Evolutionary conservation across 2,113 vertebrate genomes (phyloP).

Genomic region (Urocynchramus pylzowi): DNA sequence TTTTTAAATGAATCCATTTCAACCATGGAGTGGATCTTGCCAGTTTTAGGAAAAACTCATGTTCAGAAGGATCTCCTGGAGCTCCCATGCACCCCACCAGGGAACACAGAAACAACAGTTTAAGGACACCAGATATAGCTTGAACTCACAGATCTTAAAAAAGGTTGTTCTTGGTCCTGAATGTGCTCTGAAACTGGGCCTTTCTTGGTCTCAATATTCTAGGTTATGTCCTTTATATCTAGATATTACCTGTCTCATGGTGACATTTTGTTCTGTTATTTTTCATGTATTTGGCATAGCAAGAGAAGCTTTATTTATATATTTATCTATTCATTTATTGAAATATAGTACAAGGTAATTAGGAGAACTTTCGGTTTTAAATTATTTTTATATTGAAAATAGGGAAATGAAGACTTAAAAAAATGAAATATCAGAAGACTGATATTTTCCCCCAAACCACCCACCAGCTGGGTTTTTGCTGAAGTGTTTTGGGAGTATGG

Average conservation of each 20-base stretch:
- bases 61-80: not conserved
- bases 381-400: not conserved
- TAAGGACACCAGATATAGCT: not conserved
- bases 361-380: not conserved
- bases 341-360: not conserved
- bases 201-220: not conserved
- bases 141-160: not conserved
- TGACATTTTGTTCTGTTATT: not conserved
- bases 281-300: not conserved
- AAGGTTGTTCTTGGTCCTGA: not conserved
- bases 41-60: not conserved
- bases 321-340: not conserved
- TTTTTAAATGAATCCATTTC: not conserved
- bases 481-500: not conserved
- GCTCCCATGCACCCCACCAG: rapidly evolving
- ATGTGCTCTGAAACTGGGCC: not conserved
- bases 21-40: rapidly evolving
- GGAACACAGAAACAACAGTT: not conserved
- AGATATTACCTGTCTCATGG: not conserved
- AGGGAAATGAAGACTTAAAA: not conserved
- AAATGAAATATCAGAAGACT: not conserved
- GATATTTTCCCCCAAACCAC: not conserved
- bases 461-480: not conserved
- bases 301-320: no score
- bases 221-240: not conserved